Conservation (phyloP, 2,113 vertebrate species). For the Cyprinus carpio region DNA sequence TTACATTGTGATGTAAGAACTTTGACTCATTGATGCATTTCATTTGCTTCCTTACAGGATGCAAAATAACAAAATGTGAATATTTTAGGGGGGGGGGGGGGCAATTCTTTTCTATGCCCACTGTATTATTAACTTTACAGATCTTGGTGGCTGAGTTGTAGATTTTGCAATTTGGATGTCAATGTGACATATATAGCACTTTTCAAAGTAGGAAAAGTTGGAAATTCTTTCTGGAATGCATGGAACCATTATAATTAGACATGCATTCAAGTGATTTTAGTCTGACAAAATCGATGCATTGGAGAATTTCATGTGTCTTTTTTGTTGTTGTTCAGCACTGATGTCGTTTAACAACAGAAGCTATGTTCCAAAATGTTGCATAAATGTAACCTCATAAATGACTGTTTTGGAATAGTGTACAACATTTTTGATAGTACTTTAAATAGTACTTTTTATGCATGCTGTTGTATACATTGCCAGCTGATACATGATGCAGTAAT, state of each 20-base stretch:
- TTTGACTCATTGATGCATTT: no score
- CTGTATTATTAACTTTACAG: neutral
- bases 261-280: neutral
- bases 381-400: neutral
- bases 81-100: no score
- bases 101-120: no score
- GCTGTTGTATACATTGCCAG: neutral
- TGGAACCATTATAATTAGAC: neutral
- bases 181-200: neutral
- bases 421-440: neutral
- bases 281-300: neutral
- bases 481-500: no score
- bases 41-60: neutral
- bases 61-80: no score
- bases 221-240: neutral
- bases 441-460: neutral
- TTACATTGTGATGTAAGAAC: neutral
- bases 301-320: neutral
- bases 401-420: neutral
- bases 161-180: neutral
- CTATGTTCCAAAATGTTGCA: neutral
- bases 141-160: neutral
- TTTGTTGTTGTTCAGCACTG: neutral
- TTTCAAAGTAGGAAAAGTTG: neutral
- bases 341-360: neutral